Evolutionary conservation across 2,888 invertebrate genomes (phyloP), one percentile per base, ranked within the genome.

Genomic region (Actias luna): DNA sequence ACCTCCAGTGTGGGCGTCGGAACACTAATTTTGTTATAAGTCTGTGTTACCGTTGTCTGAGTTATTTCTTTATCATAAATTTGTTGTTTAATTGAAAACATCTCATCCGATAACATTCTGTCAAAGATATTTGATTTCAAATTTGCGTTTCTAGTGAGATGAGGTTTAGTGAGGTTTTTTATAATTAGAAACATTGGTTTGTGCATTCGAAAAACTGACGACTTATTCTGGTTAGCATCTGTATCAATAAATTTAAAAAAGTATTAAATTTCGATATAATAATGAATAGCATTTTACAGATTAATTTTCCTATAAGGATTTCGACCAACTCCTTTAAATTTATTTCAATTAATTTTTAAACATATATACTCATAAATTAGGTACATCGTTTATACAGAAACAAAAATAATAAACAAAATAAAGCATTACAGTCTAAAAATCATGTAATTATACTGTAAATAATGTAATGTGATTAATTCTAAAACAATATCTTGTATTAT

Each of bases 91-190:
- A 85, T 80, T n/a, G 79, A 82, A 39, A 85, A 70, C 81, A 88
- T 85, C 74, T 89, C 87, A 59, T 90, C 82, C 4, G 84, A 84
- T 16, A 87, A 70, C 82, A 85, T 84, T 80, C 84, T 87, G 62
- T 87, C 87, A 59, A 86, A 85, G 2, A 80, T 67, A 63, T 88
- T 85, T 0, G 75, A 79, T 76, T 85, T 86, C 33, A 85, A 79
- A 71, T 88, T 82, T 39, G 70, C 65, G 25, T 52, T 71, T 61
- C 70, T 71, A 3, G 63, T 63, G 35, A n/a, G n/a, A n/a, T n/a
- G n/a, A n/a, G n/a, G n/a, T n/a, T 66, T 72, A 39, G 76, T 72
- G 46, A 72, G 59, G 67, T 79, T 78, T 64, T 71, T 64, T 42
- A 75, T 63, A 55, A 70, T 68, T 66, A 75, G 57, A 61, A 78